These are phyloP conservation scores for Coremacera marginata DNA, from an alignment of 2,888 invertebrate species.

Conservation along the genomic window DNA sequence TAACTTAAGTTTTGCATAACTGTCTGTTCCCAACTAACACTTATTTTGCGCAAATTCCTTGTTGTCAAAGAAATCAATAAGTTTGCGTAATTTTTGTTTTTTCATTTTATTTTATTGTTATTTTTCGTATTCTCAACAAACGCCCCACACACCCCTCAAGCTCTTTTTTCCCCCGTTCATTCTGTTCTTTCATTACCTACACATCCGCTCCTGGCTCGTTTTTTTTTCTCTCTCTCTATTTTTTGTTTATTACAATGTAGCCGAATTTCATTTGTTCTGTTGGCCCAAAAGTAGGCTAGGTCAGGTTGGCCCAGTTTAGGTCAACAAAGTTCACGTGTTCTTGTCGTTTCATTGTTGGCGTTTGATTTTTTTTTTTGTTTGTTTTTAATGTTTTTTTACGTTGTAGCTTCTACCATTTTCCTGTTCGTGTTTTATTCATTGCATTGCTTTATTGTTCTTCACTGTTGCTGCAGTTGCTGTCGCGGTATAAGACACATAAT, in stretches of 20 bases:
- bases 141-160: not conserved
- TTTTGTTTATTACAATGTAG: not conserved
- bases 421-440: not conserved
- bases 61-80: not conserved
- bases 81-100: conserved; percentile 11
- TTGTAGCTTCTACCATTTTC: too few species aligned
- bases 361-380: not conserved
- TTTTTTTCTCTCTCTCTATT: not conserved
- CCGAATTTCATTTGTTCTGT: conserved; percentile 4
- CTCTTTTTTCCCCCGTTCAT: not conserved
- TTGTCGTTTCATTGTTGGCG: conserved; percentile 10
- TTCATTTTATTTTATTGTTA: not conserved
- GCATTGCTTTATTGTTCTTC: not conserved
- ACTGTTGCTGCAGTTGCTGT: not conserved
- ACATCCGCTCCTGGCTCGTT: not conserved
- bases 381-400: not conserved
- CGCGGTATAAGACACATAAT: too few species aligned
- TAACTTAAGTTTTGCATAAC: not conserved
- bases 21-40: not conserved
- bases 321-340: conserved; percentile 56
- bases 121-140: too few species aligned
- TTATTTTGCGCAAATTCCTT: too few species aligned
- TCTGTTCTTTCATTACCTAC: not conserved
- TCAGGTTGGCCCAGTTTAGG: conserved; percentile 56
- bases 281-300: conserved; percentile 54